phyloP scores from a whole-genome alignment of 2,797 vertebrate species.

The Decapterus maruadsi region DNA sequence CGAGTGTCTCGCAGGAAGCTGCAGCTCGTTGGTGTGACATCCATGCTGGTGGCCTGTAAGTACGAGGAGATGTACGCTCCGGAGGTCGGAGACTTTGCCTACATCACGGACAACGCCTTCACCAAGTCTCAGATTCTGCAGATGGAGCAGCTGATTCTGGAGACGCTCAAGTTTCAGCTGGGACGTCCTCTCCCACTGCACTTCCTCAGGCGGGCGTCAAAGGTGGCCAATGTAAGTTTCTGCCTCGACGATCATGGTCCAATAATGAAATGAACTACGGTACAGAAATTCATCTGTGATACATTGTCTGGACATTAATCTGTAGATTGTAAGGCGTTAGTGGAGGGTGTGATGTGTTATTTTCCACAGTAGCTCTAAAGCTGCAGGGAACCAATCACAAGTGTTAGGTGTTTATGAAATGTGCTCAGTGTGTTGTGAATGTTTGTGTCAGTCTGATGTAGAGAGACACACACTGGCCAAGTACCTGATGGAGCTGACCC shows the following conservation, averaged over 20 bases:
- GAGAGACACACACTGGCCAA: conserved; percentile 93
- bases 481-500: conserved; percentile 94
- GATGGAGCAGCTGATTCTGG: conserved; percentile 92
- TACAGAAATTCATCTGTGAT: too few species aligned
- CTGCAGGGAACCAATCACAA: too few species aligned
- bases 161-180: conserved; percentile 89
- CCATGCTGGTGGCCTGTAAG: conserved; percentile 93
- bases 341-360: too few species aligned
- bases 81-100: conserved; percentile 92
- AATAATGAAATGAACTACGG: too few species aligned
- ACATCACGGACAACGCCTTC: conserved; percentile 94
- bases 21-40: conserved; percentile 93
- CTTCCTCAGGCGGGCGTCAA: conserved; percentile 94
- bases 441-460: conserved; percentile 85
- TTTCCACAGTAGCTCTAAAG: too few species aligned
- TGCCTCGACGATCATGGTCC: too few species aligned
- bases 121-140: conserved; percentile 88
- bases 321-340: too few species aligned
- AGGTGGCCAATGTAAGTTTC: conserved; percentile 89
- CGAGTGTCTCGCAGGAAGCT: conserved; percentile 91
- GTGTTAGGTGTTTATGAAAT: too few species aligned
- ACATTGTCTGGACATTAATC: too few species aligned
- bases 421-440: not conserved
- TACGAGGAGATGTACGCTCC: conserved; percentile 95
- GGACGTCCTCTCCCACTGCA: conserved; percentile 94